Conservation (phyloP, 2,113 vertebrate species). For the Brevimyrus niger region DNA sequence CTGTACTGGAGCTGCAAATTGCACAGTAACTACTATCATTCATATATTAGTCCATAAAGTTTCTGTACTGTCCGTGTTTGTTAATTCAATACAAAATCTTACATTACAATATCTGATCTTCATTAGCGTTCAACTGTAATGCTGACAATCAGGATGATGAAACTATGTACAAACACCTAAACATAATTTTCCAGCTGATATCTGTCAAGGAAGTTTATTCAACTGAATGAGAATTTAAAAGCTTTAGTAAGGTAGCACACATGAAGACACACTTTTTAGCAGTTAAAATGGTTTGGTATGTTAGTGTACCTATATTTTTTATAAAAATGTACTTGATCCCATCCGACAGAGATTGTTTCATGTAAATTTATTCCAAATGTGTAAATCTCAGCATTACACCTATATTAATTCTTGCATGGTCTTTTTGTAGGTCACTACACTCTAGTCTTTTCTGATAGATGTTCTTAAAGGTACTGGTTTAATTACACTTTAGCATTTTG, state of each 20-base stretch:
- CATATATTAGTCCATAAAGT: background rate
- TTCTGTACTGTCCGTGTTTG: background rate
- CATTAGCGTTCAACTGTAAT: background rate
- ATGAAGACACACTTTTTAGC: background rate
- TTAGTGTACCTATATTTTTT: background rate
- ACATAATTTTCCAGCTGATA: background rate
- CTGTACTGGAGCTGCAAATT: background rate
- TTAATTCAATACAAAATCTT: background rate
- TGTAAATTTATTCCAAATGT: background rate
- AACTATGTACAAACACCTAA: background rate
- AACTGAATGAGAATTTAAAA: background rate
- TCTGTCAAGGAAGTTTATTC: background rate
- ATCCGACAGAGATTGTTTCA: background rate
- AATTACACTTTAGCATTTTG: background rate
- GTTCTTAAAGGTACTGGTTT: background rate
- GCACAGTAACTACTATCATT: background rate
- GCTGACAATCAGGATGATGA: background rate
- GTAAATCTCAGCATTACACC: background rate
- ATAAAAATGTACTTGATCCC: background rate
- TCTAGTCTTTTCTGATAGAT: background rate
- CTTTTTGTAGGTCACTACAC: background rate
- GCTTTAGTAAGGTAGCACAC: background rate
- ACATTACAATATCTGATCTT: background rate
- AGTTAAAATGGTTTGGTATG: background rate
- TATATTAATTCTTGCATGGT: background rate